These are phyloP conservation scores for Aurelia aurita complex sp. Pacific DNA, from an alignment of 30 jellyfish, hydroid and myxozoan genomes.

Conservation along the genomic window DNA sequence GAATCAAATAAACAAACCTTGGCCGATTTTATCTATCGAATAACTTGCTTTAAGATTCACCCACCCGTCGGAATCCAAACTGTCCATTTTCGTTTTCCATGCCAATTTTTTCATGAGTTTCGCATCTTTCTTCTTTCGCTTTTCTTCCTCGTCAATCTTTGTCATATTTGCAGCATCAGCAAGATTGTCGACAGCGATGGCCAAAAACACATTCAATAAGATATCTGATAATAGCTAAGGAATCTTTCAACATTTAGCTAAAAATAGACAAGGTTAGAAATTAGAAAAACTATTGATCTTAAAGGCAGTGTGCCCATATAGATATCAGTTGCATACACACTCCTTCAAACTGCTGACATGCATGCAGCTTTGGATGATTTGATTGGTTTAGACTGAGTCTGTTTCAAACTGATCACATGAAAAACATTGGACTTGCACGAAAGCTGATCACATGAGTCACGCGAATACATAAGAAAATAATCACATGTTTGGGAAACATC, in stretches of 20 bases:
- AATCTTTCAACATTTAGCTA: background rate
- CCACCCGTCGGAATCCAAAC: constrained; percentile 81
- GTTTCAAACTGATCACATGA: no score
- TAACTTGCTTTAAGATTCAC: background rate
- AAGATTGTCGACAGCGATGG: constrained; percentile 98
- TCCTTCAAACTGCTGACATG: no score
- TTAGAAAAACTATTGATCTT: background rate
- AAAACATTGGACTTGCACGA: no score
- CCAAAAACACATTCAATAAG: constrained; percentile 94
- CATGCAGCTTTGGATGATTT: no score
- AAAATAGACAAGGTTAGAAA: background rate
- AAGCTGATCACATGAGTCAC: no score
- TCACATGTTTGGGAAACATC: no score
- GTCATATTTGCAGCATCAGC: constrained; percentile 99
- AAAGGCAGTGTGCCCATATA: no score
- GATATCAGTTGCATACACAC: no score
- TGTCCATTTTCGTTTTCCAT: constrained; percentile 66
- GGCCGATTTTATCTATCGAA: no score
- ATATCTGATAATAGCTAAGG: constrained; percentile 73
- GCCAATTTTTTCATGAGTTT: constrained; percentile 77
- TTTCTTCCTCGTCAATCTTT: constrained; percentile 94
- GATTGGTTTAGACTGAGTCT: no score
- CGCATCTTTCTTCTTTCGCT: constrained; percentile 71
- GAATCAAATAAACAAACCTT: no score
- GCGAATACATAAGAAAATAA: no score